Base-by-base conservation (phyloP, 2,797 vertebrate genomes). In the Sciurus carolinensis region DNA sequence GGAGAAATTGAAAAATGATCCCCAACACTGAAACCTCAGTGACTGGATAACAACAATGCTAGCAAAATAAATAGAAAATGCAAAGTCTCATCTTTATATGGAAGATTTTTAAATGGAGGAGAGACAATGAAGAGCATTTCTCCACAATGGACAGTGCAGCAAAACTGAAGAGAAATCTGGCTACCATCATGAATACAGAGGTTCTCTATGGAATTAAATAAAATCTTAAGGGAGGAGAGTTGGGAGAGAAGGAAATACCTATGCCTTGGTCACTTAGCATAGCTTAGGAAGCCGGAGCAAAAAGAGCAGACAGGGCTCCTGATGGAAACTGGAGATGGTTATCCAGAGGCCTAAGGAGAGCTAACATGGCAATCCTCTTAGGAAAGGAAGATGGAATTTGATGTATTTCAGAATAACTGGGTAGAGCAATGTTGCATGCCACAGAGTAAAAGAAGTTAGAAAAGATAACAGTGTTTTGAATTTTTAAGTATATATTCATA, bases 401-500 rank as follows among this genome's bases (percentile, higher is more conserved):
- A 52, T 10, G 15, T 18, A 47, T 24, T 80, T 69, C 30, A 30
- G 44, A 76, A 91, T 36, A 92, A 80, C 12, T 42, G n/a, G 30
- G 44, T 17, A 59, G 44, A 71, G 91, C 0, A 44, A n/a, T 7
- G 15, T 22, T 42, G 14, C 3, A 33, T 17, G 66, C 17, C 54
- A 81, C 11, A 80, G 8, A 89, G 20, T 66, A 85, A 54, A 50
- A 11, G n/a, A n/a, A 73, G n/a, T 42, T 12, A 57, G 42, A 77
- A 36, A 30, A 12, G 13, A 57, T 22, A 57, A 87, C 90, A 72
- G 5, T 20, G 42, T 39, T 95, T 85, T 94, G 64, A 79, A 94
- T 93, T 93, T 93, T 83, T 71, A 90, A 95, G 66, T 86, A 86
- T 20, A 77, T 52, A 77, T 77, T 77, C 71, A 80, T 47, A 79